Evolutionary conservation across 2,113 vertebrate species (phyloP).

Genomic region (Chaetorhynchus papuensis): DNA sequence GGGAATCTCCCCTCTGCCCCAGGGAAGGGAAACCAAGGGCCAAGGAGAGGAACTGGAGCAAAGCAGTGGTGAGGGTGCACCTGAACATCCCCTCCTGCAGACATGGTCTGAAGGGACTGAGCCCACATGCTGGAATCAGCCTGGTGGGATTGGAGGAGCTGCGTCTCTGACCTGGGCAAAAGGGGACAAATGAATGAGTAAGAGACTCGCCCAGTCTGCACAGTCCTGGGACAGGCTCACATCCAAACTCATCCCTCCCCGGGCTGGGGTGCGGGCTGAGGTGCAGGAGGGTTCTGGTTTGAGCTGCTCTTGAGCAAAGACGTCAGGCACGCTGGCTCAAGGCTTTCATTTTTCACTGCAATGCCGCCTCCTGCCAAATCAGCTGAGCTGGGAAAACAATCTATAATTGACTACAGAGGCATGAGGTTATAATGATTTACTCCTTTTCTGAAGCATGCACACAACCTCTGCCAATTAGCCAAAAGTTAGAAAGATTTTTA

Average conservation of each 20-base stretch:
- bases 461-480: slow-evolving; percentile 31
- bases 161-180: background rate
- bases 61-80: background rate
- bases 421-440: slow-evolving; percentile 50
- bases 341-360: slow-evolving; percentile 38
- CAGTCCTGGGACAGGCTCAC: background rate
- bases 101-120: background rate
- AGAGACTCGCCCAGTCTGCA: background rate
- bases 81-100: background rate
- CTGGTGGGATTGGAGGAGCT: background rate
- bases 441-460: slow-evolving; percentile 34
- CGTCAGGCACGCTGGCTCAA: slow-evolving; percentile 2
- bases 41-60: background rate
- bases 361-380: background rate
- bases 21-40: background rate
- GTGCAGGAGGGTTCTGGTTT: slow-evolving; percentile 23
- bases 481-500: slow-evolving; percentile 23
- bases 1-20: background rate
- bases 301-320: slow-evolving; percentile 43
- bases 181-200: background rate
- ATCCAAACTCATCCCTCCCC: background rate
- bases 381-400: slow-evolving; percentile 57
- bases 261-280: background rate
- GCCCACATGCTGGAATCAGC: background rate
- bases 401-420: slow-evolving; percentile 56